A percentile compares a stretch with the other conserved stretches of the same genome.
Evolutionary conservation across 2,113 vertebrate species (phyloP).

Genomic region (Coryphaenoides rupestris): DNA sequence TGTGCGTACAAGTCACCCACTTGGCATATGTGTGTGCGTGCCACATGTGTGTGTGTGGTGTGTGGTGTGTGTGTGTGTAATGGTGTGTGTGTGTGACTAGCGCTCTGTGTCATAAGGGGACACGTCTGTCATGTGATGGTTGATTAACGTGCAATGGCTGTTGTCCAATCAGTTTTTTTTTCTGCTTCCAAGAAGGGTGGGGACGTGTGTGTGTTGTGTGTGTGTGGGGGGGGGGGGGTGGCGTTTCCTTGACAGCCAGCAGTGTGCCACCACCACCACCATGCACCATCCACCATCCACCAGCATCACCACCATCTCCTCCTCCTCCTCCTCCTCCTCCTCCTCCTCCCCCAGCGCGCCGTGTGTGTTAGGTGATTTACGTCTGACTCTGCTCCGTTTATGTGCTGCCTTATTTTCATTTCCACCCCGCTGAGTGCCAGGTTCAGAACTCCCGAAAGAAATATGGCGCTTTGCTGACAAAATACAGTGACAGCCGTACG

Average conservation of each 20-base stretch:
- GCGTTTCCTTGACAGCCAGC: conserved; percentile 71
- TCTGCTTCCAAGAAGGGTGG: conserved; percentile 32
- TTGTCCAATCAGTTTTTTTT: conserved; percentile 70
- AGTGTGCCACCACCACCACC: conserved; percentile 66
- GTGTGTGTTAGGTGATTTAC: conserved; percentile 78
- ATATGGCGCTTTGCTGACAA: conserved; percentile 84
- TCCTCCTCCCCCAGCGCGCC: no score
- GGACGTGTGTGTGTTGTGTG: no score
- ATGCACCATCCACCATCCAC: conserved; percentile 63
- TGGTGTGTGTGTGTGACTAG: conserved; percentile 22
- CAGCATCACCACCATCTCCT: conserved; percentile 26
- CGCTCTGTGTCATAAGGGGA: conserved; percentile 56
- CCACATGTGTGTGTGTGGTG: conserved; percentile 40
- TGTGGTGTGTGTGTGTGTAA: conserved; percentile 6
- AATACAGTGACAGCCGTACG: conserved; percentile 83
- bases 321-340: conserved; percentile 49
- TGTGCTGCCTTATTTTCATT: conserved; percentile 77
- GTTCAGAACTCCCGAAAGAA: conserved; percentile 81
- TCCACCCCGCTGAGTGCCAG: conserved; percentile 77
- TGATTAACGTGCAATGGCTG: conserved; percentile 78
- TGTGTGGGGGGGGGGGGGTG: conserved; percentile 7
- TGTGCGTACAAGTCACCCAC: no score
- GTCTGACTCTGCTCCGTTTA: conserved; percentile 72
- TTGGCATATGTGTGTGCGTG: conserved; percentile 24
- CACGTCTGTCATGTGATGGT: conserved; percentile 69